Evolutionary conservation across 2,113 vertebrate species (phyloP), one percentile per base, ranked within the genome.

Genomic region (Circaetus cinerascens): DNA sequence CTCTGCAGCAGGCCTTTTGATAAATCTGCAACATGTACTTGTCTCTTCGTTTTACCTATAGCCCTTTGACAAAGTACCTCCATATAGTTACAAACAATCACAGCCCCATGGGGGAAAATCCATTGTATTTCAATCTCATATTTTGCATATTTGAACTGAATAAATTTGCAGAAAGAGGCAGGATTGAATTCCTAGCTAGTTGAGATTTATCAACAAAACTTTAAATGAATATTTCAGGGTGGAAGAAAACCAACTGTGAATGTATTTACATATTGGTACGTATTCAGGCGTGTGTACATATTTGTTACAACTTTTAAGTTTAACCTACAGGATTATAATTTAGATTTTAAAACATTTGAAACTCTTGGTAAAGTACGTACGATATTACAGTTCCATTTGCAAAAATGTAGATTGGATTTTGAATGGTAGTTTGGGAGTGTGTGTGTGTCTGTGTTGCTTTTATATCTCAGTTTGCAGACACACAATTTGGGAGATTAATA

Each of bases 1-100:
- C 85, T 46, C 96, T 97, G 34, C 88, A 97, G 18, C 96, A 93
- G 1, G 96, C 92, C 56, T 81, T 97, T 64, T 97, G 96, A 95
- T 91, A 62, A 19, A 53, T 78, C 16, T 86, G 98, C 4, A 96
- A 97, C 56, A 18, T 90, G 15, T 79, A 77, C 97, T 5, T 97
- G 94, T 57, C 83, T 92, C 56, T 96, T 98, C 1, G 7, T 95
- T 97, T 93, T 51, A 88, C 12, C 81, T 96, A 82, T 86, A 96
- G 95, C 93, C 91, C 7, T 76, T 46, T 25, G 91, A 22, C 34
- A 72, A 68, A 40, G 73, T 86, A 29, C 80, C 80, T 27, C 90
- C 97, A 38, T 67, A 53, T 1, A 79, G 96, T 60, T 97, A 97
- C 80, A 96, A 92, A 75, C 95, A 83, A 50, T 68, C 89, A 14